Evolutionary conservation across 2,113 vertebrate species (phyloP).

Genomic region (Polyodon spathula): DNA sequence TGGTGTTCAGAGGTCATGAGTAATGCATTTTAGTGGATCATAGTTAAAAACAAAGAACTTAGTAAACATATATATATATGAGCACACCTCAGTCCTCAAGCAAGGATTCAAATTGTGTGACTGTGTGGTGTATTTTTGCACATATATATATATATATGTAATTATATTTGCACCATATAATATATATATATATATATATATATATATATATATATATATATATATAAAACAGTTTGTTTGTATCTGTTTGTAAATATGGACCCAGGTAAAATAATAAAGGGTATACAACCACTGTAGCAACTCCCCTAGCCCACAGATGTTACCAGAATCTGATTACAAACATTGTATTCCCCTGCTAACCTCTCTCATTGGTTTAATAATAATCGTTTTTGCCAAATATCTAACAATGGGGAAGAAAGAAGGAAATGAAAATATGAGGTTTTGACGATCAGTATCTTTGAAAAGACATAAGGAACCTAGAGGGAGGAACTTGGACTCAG

Average conservation of each 20-base stretch:
- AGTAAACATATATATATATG: conserved; percentile 6
- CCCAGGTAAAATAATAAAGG: conserved; percentile 16
- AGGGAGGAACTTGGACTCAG: conserved; percentile 52
- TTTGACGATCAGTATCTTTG: conserved; percentile 44
- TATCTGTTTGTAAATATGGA: conserved; percentile 10
- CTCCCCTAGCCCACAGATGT: conserved; percentile 49
- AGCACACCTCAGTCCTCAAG: no score
- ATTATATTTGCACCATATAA: no score
- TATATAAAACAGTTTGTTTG: conserved; percentile 11
- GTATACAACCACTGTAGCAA: conserved; percentile 13
- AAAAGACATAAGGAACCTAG: conserved; percentile 45
- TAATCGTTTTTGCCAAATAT: conserved; percentile 43
- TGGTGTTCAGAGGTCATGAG: conserved; percentile 20
- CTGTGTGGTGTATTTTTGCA: no score
- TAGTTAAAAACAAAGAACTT: conserved; percentile 17
- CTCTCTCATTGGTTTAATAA: conserved; percentile 56
- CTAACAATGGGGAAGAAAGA: conserved; percentile 27
- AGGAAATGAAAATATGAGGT: conserved; percentile 29
- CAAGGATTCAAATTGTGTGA: no score
- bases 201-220: no score
- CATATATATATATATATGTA: no score
- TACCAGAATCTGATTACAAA: conserved; percentile 64
- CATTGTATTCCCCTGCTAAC: conserved; percentile 47
- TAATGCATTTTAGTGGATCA: conserved; percentile 18
- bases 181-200: no score